Percentiles rank a stretch among this genome's conserved stretches.
phyloP scores from a whole-genome alignment of 1,140 invertebrate species.

The Heliothis virescens region DNA sequence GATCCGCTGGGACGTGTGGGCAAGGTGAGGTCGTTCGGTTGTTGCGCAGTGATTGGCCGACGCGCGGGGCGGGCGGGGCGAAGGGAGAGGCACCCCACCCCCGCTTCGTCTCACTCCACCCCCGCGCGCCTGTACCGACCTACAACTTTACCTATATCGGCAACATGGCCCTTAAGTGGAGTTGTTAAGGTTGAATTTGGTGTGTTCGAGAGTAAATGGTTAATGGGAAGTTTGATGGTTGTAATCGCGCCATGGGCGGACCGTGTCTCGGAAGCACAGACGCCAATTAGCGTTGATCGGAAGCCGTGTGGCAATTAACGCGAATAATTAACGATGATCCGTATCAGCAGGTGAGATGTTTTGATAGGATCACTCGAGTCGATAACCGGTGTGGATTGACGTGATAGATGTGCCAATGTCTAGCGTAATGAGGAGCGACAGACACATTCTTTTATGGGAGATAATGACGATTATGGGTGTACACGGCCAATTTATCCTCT shows the following conservation, averaged over 20 bases:
- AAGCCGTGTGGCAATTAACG: conserved; percentile 69
- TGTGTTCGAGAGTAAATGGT: conserved; percentile 54
- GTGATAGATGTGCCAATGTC: neutral
- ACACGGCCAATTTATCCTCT: too few relatives aligned
- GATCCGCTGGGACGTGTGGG: conserved; percentile 76
- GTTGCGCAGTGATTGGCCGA: conserved; percentile 68
- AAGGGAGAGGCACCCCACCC: conserved; percentile 71
- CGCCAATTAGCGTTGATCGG: conserved; percentile 80
- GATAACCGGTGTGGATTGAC: conserved; percentile 4
- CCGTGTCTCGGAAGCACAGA: conserved; percentile 74
- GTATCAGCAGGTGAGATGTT: conserved; percentile 37
- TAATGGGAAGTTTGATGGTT: conserved; percentile 69
- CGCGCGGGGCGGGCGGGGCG: conserved; percentile 69
- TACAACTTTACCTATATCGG: conserved; percentile 67
- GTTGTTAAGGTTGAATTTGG: conserved; percentile 63
- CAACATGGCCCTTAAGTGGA: conserved; percentile 62
- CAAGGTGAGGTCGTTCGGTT: conserved; percentile 78
- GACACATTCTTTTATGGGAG: neutral
- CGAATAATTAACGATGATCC: conserved; percentile 68
- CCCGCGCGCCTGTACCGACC: conserved; percentile 66
- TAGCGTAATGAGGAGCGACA: neutral
- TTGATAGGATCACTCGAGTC: conserved; percentile 15
- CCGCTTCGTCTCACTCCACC: conserved; percentile 71
- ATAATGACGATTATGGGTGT: neutral
- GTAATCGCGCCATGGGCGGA: conserved; percentile 83